Base-by-base conservation (phyloP, 2,888 invertebrate species). In the Drosophila anomalata region DNA sequence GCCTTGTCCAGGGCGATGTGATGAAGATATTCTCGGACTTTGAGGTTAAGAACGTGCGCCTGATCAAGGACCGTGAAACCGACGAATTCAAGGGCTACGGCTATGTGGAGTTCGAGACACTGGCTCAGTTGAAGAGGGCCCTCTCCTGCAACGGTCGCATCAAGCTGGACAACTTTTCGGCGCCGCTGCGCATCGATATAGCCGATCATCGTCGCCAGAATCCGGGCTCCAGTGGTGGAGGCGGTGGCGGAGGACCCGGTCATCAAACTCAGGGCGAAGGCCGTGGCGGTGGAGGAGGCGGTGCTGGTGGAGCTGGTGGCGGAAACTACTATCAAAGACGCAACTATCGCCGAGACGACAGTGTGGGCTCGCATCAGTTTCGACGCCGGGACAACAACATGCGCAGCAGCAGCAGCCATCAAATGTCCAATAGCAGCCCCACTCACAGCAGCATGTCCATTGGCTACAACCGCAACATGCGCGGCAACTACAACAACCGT, bases 31-130 rank as follows among this genome's bases (percentile, higher is more conserved):
- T 97, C 88, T 84, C 93, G 78, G 93, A 90, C 12, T 89, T 91
- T 22, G 88, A 88, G 9, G 95, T 98, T 56, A 96, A 96, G 93
- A 96, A 94, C 93, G 96, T 98, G 68, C 94, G 98, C 86, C 93
- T 99, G 90, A 98, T 99, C 57, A 96, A 97, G 93, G 98, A 99
- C 92, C 96, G 94, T 91, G 98, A 98, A 87, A 98, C 98, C 39
- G 98, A 98, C 92, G 95, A 95, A 92, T 99, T 99, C 93, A 98
- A 98, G 93, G 98, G 98, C 67, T 98, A 98, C 92, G 97, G 98
- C 91, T 99, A 98, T 92, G 98, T 99, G 60, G 99, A 99, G 92
- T 99, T 99, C 92, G 97, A 97, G 80, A 95, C 95, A 75, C 89
- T 95, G 39, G 93, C 95, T 1, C 96, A 97, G 86, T 93, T 99